These are phyloP conservation scores for Python bivittatus DNA, from an alignment of 2,113 vertebrate genomes.

Conservation along the genomic window DNA sequence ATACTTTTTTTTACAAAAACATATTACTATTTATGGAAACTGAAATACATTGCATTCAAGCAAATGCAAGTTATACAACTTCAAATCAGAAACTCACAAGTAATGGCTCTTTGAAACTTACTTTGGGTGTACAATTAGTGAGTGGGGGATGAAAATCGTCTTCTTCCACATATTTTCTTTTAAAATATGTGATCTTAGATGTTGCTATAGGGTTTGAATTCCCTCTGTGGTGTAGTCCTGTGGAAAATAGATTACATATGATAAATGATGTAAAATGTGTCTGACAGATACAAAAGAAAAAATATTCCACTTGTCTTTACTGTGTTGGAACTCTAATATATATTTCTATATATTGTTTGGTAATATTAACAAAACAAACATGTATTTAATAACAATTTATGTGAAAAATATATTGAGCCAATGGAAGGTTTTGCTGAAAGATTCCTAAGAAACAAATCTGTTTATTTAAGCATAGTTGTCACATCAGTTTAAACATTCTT, in stretches of 20 bases:
- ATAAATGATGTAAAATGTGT: conserved; percentile 75
- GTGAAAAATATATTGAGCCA: background rate
- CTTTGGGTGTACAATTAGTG: conserved; percentile 90
- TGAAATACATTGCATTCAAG: conserved; percentile 48
- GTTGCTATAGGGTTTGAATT: conserved; percentile 85
- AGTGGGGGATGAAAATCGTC: conserved; percentile 87
- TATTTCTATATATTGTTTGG: conserved; percentile 27
- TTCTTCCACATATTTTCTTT: conserved; percentile 95
- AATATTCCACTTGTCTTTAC: conserved; percentile 64
- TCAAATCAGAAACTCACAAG: conserved; percentile 64
- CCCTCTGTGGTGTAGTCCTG: conserved; percentile 86
- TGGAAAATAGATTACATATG: conserved; percentile 78
- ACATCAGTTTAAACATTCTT: background rate
- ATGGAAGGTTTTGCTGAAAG: background rate
- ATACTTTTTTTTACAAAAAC: background rate
- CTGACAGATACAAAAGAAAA: conserved; percentile 72
- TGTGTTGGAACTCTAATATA: conserved; percentile 53
- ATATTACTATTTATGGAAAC: conserved; percentile 37
- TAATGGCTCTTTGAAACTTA: conserved; percentile 76
- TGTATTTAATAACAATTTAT: conserved; percentile 23
- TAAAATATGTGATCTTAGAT: conserved; percentile 93
- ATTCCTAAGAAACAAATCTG: conserved; percentile 2
- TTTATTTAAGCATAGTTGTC: conserved; percentile 7
- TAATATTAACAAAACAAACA: conserved; percentile 34
- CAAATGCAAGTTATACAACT: conserved; percentile 53